phyloP scores from a whole-genome alignment of 2,797 vertebrate species.

The Eleutherodactylus coqui region DNA sequence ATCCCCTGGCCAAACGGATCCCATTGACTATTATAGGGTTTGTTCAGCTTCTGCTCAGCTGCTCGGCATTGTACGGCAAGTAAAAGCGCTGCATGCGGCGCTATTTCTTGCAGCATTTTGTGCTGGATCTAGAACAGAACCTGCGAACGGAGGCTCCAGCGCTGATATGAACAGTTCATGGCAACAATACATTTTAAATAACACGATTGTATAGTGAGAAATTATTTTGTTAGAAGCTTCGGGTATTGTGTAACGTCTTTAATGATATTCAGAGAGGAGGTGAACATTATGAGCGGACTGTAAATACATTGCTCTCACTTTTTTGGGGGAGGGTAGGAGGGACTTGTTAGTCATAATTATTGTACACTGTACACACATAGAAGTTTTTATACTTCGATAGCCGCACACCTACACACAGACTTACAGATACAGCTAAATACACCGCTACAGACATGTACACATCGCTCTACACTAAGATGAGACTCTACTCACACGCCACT shows the following conservation, averaged over 20 bases:
- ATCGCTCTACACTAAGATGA: background rate
- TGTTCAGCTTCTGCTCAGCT: too few relatives aligned
- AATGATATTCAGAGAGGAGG: conserved; percentile 24
- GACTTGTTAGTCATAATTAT: conserved; percentile 36
- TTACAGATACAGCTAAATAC: conserved; percentile 26
- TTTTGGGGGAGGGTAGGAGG: background rate
- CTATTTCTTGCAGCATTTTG: too few relatives aligned
- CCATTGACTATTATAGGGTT: too few relatives aligned
- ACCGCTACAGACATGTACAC: conserved; percentile 45
- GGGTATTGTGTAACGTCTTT: conserved; percentile 24
- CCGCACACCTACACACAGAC: conserved; percentile 33
- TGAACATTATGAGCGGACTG: background rate
- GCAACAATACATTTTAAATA: background rate
- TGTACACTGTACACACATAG: conserved; percentile 56
- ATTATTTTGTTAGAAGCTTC: background rate
- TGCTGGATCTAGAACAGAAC: too few relatives aligned
- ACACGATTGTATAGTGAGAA: background rate
- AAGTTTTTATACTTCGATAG: background rate
- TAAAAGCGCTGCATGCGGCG: too few relatives aligned
- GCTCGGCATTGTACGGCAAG: too few relatives aligned
- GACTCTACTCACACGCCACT: background rate
- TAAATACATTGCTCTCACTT: conserved; percentile 33
- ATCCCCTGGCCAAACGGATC: too few relatives aligned
- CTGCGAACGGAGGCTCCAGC: too few relatives aligned
- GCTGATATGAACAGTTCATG: too few relatives aligned